These are phyloP conservation scores for Ardeotis arabs DNA, from an alignment of 2,113 vertebrate species.

Conservation along the genomic window DNA sequence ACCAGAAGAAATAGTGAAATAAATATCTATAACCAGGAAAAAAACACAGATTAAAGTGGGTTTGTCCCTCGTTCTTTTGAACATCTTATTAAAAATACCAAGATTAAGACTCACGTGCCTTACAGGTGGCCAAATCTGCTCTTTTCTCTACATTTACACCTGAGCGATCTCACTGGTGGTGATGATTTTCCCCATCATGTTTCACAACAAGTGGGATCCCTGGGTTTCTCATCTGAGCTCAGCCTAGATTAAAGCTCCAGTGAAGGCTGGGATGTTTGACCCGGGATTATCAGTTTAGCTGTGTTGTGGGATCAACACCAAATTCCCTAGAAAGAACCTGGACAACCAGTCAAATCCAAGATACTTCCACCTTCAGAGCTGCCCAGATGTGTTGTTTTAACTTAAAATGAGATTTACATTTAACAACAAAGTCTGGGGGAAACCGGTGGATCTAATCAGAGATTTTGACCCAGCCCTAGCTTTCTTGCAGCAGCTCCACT, in stretches of 20 bases:
- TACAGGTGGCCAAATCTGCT: neutral
- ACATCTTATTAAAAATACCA: neutral
- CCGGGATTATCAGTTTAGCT: neutral
- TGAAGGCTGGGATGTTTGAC: neutral
- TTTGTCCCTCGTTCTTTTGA: neutral
- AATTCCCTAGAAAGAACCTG: neutral
- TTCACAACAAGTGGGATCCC: neutral
- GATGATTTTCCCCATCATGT: neutral
- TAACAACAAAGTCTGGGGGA: accelerated
- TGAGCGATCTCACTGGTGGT: neutral
- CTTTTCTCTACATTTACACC: neutral
- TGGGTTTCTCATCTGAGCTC: neutral
- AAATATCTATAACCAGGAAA: neutral
- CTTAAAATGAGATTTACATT: neutral
- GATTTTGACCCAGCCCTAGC: neutral
- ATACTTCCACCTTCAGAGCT: neutral
- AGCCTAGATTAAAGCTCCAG: neutral
- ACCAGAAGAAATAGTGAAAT: neutral
- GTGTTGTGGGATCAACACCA: neutral
- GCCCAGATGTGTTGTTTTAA: neutral
- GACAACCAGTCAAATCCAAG: neutral
- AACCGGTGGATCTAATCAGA: neutral
- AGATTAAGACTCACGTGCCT: neutral
- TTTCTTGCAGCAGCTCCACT: neutral
- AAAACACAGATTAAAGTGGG: neutral